A percentile compares a stretch with the other conserved stretches of the same genome.
phyloP scores from a whole-genome alignment of 2,888 invertebrate species.

The Cyrtodaria siliqua region DNA sequence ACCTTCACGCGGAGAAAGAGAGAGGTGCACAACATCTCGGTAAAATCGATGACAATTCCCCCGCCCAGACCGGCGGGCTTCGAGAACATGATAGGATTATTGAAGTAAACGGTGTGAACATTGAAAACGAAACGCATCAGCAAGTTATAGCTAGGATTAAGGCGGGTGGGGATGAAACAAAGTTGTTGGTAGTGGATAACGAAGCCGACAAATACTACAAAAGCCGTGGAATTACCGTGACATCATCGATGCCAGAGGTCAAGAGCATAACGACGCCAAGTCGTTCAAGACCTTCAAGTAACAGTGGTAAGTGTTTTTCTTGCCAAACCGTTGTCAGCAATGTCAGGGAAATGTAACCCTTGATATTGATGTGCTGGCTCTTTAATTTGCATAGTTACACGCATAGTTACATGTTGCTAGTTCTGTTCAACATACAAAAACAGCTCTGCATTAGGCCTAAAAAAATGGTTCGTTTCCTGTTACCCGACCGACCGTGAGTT shows the following conservation, averaged over 20 bases:
- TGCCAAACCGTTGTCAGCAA: too few species aligned
- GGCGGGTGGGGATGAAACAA: slow-evolving; percentile 93
- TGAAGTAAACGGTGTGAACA: slow-evolving; percentile 95
- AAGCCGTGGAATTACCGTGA: slow-evolving; percentile 86
- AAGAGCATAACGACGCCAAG: slow-evolving; percentile 37
- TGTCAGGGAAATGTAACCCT: too few species aligned
- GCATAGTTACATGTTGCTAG: too few species aligned
- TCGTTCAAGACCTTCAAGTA: slow-evolving; percentile 15
- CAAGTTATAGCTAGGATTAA: slow-evolving; percentile 96
- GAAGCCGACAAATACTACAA: slow-evolving; percentile 91
- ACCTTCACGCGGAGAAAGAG: slow-evolving; percentile 98
- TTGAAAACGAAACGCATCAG: slow-evolving; percentile 96
- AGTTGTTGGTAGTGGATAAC: slow-evolving; percentile 93
- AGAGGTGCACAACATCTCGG: slow-evolving; percentile 98
- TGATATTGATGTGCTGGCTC: too few species aligned
- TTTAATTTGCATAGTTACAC: too few species aligned
- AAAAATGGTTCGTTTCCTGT: too few species aligned
- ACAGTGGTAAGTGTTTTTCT: too few species aligned
- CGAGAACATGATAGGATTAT: slow-evolving; percentile 92
- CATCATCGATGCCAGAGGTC: slow-evolving; percentile 68
- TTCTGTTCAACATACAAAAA: too few species aligned
- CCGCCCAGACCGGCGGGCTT: slow-evolving; percentile 88
- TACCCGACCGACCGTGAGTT: too few species aligned
- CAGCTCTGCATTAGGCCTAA: too few species aligned
- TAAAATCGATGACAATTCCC: slow-evolving; percentile 92